A percentile compares a stretch with the other conserved stretches of the same genome.
Conservation (phyloP, 1,140 invertebrate species). For the Drosophila ogumai region DNA sequence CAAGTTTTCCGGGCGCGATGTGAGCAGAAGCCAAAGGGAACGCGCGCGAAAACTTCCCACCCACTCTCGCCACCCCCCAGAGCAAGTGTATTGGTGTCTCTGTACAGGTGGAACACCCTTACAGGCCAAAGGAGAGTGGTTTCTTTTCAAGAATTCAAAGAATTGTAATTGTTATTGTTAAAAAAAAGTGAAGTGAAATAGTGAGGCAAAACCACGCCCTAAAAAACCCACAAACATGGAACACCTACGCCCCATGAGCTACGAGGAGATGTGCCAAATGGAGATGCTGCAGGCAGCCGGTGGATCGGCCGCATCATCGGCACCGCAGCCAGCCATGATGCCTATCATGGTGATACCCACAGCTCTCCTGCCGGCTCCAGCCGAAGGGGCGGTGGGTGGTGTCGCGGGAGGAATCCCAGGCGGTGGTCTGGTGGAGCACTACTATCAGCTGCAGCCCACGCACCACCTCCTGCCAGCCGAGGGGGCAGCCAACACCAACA, state of each 20-base stretch:
- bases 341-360: slow-evolving; percentile 84
- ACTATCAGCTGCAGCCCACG: slow-evolving; percentile 80
- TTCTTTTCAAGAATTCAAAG: slow-evolving; percentile 3
- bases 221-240: slow-evolving; percentile 55
- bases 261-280: slow-evolving; percentile 83
- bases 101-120: slow-evolving; percentile 55
- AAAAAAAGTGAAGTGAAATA: slow-evolving; percentile 26
- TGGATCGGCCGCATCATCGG: slow-evolving; percentile 25
- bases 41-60: slow-evolving; percentile 69
- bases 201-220: slow-evolving; percentile 51
- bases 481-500: slow-evolving; percentile 20
- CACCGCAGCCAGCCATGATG: slow-evolving; percentile 57
- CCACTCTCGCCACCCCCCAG: slow-evolving; percentile 8
- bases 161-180: slow-evolving; percentile 1
- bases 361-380: slow-evolving; percentile 58
- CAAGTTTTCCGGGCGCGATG: slow-evolving; percentile 20
- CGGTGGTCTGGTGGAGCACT: slow-evolving; percentile 61
- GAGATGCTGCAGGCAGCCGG: slow-evolving; percentile 65
- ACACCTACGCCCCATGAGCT: slow-evolving; percentile 76
- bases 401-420: slow-evolving; percentile 3
- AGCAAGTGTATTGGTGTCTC: slow-evolving; percentile 26
- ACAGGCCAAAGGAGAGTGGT: neutral
- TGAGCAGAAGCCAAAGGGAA: slow-evolving; percentile 54
- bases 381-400: slow-evolving; percentile 29
- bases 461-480: slow-evolving; percentile 61